Base-by-base conservation (phyloP, 2,888 invertebrate genomes). In the Eugnorisma glareosa region DNA sequence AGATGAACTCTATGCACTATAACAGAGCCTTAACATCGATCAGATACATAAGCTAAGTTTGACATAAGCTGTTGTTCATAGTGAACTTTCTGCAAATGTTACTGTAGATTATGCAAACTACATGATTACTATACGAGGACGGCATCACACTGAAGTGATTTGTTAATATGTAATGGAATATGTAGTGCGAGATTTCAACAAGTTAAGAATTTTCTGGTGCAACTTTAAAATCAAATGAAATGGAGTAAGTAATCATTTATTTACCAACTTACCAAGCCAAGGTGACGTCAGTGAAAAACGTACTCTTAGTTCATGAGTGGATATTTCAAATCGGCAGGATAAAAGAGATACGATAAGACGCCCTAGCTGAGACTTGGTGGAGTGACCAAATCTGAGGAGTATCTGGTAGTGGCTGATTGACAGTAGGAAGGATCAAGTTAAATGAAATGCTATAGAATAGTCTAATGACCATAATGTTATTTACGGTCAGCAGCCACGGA, bases 101-200 rank as follows among this genome's bases (percentile, higher is more conserved):
- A 1, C 10, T 51, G 48, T 13, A 31, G 1, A 40, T 15, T 51
- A 64, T 73, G 51, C 40, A 54, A 61, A 45, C 79, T 69, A 79
- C 51, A 40, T 73, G 57, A 69, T 81, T 68, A 78, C 40, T 67
- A 24, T 40, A 67, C 61, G 37, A 59, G 59, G 73, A 66, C 64
- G 67, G 31, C 43, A 35, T 59, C n/a, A 66, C 15, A 59, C 24
- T 80, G 59, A 72, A 72, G 71, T 64, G 79, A 82, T 84, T 84
- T 80, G 61, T 84, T 80, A 80, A 80, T 76, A 70, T 51, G 31
- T 76, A 73, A 83, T 80, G 72, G 31, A 54, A 72, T 63, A 13
- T n/a, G n/a, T 64, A 63, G 57, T 43, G 61, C 2, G 51, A 73
- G 24, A 59, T 31, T 64, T 45, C 77, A 57, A 67, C 67, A 54